Percentiles rank a stretch among this genome's conserved stretches.
phyloP scores from a whole-genome alignment of 2,113 vertebrate genomes.

The Pituophis catenifer region DNA sequence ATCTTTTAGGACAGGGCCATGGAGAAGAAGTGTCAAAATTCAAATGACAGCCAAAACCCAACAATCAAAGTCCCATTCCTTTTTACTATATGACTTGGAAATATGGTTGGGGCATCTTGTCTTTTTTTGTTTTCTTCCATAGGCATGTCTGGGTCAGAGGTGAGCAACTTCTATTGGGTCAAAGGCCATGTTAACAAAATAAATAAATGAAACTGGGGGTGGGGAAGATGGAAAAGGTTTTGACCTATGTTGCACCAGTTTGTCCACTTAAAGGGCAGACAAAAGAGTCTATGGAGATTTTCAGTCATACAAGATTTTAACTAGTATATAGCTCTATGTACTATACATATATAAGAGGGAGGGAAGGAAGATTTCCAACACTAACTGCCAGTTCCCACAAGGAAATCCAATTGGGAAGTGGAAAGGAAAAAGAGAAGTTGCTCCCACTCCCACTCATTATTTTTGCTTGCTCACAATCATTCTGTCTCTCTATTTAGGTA shows the following conservation, averaged over 20 bases:
- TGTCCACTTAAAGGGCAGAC: background rate
- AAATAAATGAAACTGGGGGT: background rate
- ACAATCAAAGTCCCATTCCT: background rate
- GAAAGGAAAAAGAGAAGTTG: background rate
- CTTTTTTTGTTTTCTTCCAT: background rate
- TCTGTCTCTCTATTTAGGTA: background rate
- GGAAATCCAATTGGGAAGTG: background rate
- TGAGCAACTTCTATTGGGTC: background rate
- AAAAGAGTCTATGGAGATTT: too few species aligned
- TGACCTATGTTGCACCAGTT: background rate
- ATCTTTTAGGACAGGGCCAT: background rate
- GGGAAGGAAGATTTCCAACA: background rate
- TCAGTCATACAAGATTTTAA: background rate
- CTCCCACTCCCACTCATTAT: background rate
- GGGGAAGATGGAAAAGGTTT: background rate
- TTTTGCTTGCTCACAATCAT: background rate
- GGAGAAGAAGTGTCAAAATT: background rate
- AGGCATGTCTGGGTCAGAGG: background rate
- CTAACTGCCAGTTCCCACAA: background rate
- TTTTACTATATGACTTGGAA: background rate
- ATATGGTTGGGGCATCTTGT: background rate
- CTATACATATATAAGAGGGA: background rate
- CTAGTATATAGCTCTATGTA: background rate
- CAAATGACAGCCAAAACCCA: background rate
- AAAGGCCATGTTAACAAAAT: background rate